Percentiles rank a stretch among this genome's conserved stretches.
Conservation (phyloP, 1,140 invertebrate species). For the Babylonia areolata region DNA sequence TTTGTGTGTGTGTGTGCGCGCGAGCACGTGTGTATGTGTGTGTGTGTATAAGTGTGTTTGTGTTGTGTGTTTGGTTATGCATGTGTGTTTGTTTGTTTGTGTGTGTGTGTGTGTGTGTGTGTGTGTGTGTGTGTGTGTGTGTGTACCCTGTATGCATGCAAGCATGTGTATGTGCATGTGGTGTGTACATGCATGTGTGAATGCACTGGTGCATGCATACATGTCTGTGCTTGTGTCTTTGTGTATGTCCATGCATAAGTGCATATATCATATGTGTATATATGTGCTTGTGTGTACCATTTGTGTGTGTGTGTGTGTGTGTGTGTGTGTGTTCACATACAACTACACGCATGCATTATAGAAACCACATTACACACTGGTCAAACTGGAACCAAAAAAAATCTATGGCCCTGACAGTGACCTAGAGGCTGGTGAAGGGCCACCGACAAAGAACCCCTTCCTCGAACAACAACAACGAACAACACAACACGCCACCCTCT, state of each 20-base stretch:
- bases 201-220: background rate
- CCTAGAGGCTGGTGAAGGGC: no score
- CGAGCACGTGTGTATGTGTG: background rate
- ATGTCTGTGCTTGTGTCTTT: background rate
- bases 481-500: no score
- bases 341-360: background rate
- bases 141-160: background rate
- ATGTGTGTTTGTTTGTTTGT: background rate
- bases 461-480: no score
- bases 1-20: background rate
- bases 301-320: constrained; percentile 1
- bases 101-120: background rate
- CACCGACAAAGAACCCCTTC: no score
- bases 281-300: background rate
- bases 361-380: background rate
- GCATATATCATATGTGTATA: background rate
- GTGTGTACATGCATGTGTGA: background rate
- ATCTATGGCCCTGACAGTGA: no score
- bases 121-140: background rate
- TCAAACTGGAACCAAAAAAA: no score
- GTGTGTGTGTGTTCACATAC: background rate
- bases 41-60: background rate
- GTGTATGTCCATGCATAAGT: background rate
- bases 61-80: background rate
- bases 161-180: background rate